These are phyloP conservation scores for Fringilla coelebs DNA, from an alignment of 2,797 vertebrate species.

Conservation along the genomic window DNA sequence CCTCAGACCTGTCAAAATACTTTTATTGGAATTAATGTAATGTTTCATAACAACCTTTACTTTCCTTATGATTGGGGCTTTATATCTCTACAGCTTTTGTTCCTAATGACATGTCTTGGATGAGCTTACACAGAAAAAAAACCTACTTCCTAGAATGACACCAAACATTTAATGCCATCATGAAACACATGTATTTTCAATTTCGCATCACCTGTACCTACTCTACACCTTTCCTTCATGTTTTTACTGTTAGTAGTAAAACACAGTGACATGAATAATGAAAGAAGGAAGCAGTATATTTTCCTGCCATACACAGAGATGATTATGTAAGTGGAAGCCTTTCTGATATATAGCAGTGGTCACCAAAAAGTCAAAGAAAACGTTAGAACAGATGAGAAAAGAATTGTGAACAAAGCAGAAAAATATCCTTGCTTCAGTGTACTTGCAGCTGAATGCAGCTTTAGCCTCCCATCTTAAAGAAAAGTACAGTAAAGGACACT, in stretches of 20 bases:
- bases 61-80: background rate
- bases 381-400: background rate
- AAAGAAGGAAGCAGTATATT: background rate
- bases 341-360: background rate
- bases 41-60: background rate
- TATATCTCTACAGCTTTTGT: background rate
- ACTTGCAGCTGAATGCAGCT: background rate
- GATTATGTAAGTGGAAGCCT: background rate
- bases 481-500: background rate
- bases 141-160: background rate
- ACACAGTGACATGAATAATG: background rate
- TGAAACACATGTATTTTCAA: background rate
- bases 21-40: background rate
- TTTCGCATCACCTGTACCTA: background rate
- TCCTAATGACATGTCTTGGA: background rate
- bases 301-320: background rate
- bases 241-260: background rate
- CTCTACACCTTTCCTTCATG: background rate
- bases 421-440: background rate
- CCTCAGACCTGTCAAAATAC: background rate
- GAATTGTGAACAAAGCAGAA: background rate
- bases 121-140: background rate
- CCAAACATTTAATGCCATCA: background rate
- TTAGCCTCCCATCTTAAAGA: background rate
- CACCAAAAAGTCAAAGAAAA: background rate